Percentiles rank a stretch among this genome's conserved stretches.
Conservation (phyloP, 2,797 vertebrate genomes). For the Rhinella marina region DNA sequence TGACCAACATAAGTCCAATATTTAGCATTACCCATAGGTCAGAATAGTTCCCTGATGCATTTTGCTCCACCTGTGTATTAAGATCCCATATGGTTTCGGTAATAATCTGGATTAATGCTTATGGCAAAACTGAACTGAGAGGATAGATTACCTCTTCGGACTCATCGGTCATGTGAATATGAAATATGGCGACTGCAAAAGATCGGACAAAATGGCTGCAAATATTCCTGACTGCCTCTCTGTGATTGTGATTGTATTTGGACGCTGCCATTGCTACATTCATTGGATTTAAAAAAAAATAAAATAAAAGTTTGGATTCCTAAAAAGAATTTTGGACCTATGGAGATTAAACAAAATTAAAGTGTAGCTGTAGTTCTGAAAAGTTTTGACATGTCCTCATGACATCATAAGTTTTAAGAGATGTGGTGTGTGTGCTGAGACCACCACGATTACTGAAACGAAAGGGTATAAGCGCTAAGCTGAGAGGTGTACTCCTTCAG, state of each 20-base stretch:
- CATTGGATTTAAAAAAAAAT: background rate
- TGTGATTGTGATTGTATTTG: background rate
- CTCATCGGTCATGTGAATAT: conserved; percentile 5
- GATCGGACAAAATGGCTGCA: background rate
- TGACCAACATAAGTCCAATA: background rate
- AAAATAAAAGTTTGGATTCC: too few relatives aligned
- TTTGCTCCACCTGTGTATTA: conserved; percentile 22
- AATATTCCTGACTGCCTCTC: background rate
- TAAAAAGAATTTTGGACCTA: too few relatives aligned
- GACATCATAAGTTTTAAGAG: too few relatives aligned
- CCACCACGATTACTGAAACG: background rate
- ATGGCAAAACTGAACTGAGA: background rate
- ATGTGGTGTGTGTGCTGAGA: too few relatives aligned
- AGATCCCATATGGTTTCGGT: background rate
- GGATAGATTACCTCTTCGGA: background rate
- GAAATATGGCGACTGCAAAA: background rate
- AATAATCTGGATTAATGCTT: background rate
- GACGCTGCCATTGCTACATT: background rate
- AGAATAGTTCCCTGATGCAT: background rate
- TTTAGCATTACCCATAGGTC: background rate
- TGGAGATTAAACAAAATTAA: background rate
- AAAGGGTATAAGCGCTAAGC: background rate
- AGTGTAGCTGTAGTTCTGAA: background rate
- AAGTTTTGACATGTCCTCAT: too few relatives aligned
- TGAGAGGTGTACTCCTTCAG: too few relatives aligned